Evolutionary conservation across 2,113 vertebrate species (phyloP).

Genomic region (Alligator mississippiensis): DNA sequence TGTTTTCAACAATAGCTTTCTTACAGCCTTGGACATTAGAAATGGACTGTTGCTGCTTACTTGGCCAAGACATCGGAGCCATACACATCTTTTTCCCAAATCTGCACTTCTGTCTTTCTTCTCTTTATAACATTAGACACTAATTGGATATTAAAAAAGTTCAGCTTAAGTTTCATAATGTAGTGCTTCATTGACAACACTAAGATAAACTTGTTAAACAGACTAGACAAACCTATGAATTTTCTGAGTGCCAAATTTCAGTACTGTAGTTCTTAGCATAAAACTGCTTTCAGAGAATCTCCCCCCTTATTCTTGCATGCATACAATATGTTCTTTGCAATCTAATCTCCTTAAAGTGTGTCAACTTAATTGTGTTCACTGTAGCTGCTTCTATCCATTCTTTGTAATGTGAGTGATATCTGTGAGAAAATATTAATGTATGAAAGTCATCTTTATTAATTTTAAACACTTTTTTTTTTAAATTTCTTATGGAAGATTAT

Average conservation of each 20-base stretch:
- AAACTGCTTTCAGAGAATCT: conserved; percentile 15
- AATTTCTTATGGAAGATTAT: not conserved
- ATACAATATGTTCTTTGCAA: not conserved
- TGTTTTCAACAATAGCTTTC: not conserved
- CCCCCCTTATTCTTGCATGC: not conserved
- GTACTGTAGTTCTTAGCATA: not conserved
- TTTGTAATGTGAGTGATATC: conserved; percentile 7
- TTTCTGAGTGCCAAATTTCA: conserved; percentile 17
- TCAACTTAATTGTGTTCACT: conserved; percentile 32
- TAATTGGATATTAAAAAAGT: conserved; percentile 58
- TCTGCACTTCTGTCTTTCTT: not conserved
- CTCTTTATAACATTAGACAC: conserved; percentile 14
- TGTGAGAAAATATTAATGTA: not conserved
- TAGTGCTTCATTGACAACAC: conserved; percentile 18
- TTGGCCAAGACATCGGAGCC: not conserved
- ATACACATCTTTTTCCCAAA: not conserved
- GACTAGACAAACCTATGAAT: conserved; percentile 24
- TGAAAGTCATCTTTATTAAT: not conserved
- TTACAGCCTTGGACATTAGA: not conserved
- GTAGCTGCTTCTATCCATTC: conserved; percentile 22
- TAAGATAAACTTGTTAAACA: conserved; percentile 40
- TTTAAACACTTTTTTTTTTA: not conserved
- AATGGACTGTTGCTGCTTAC: not conserved
- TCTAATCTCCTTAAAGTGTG: conserved; percentile 40
- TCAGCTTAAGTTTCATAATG: conserved; percentile 53